A percentile compares a stretch with the other conserved stretches of the same genome.
Evolutionary conservation across 2,888 invertebrate genomes (phyloP).

Genomic region (Heliconius cydno): DNA sequence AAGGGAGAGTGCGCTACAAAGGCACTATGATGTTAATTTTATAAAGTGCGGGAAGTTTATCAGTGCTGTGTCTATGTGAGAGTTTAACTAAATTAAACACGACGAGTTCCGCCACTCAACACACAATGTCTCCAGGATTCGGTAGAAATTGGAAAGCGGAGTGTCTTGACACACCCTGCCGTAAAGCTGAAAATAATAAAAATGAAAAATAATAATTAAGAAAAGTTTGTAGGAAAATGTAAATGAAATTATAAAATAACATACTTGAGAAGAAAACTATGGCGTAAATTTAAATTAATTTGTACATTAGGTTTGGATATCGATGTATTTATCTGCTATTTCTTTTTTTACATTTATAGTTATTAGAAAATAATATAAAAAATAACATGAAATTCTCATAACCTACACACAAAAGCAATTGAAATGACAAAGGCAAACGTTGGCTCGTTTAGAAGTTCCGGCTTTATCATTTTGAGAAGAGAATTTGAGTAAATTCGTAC

Average conservation of each 20-base stretch:
- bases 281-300: not conserved
- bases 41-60: constrained; percentile 21
- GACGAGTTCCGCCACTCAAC: not conserved
- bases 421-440: constrained; percentile 2
- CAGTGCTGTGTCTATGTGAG: constrained; percentile 14
- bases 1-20: not conserved
- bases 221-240: too few relatives aligned
- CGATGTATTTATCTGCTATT: not conserved
- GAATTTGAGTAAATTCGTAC: constrained; percentile 7
- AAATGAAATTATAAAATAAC: too few relatives aligned
- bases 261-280: not conserved
- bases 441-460: constrained; percentile 12
- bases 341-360: not conserved
- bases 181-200: too few relatives aligned
- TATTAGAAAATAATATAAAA: not conserved
- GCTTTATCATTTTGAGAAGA: constrained; percentile 2
- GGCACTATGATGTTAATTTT: constrained; percentile 12
- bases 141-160: too few relatives aligned
- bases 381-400: not conserved
- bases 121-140: too few relatives aligned
- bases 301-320: not conserved
- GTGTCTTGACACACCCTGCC: too few relatives aligned
- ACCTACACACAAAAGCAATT: not conserved
- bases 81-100: not conserved
- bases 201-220: too few relatives aligned